These are phyloP conservation scores for Sanderia malayensis DNA, from an alignment of 30 jellyfish, hydroid and myxozoan genomes.

Conservation along the genomic window DNA sequence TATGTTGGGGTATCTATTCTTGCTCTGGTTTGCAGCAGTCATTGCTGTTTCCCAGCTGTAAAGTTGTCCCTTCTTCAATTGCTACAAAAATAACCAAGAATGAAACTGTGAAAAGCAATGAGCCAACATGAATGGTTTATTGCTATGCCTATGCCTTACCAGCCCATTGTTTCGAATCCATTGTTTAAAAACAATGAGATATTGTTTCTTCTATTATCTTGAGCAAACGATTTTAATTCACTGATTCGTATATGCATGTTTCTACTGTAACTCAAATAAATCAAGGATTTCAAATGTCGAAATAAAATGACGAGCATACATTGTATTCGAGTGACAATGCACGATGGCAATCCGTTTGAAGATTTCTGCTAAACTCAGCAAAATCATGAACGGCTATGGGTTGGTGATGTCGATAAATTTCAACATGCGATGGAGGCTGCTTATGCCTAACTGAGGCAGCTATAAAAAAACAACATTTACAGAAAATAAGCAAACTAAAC, in stretches of 20 bases:
- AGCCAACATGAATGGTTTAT: too few species aligned
- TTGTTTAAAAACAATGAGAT: too few species aligned
- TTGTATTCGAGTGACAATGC: slow-evolving; percentile 77
- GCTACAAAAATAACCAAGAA: slow-evolving; percentile 38
- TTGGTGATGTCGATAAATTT: slow-evolving; percentile 55
- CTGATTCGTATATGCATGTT: too few species aligned
- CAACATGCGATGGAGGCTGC: slow-evolving; percentile 58
- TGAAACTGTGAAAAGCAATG: too few species aligned
- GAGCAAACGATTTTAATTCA: too few species aligned
- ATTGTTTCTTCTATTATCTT: too few species aligned
- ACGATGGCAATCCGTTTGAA: slow-evolving; percentile 74
- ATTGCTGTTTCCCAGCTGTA: slow-evolving; percentile 72
- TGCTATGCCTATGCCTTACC: too few species aligned
- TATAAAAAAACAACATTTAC: slow-evolving; percentile 15
- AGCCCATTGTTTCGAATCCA: too few species aligned
- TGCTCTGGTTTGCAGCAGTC: slow-evolving; percentile 51
- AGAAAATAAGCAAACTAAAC: too few species aligned
- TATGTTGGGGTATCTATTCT: slow-evolving; percentile 89
- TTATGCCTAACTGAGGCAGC: slow-evolving; percentile 35
- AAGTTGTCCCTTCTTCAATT: slow-evolving; percentile 64
- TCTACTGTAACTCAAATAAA: too few species aligned
- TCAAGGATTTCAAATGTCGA: too few species aligned
- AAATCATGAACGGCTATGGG: slow-evolving; percentile 62
- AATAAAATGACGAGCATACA: too few species aligned
- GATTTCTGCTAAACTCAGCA: slow-evolving; percentile 40